Percentiles rank a stretch among this genome's conserved stretches.
Evolutionary conservation across 2,888 invertebrate genomes (phyloP).

Genomic region (Diplazon laetatorius): DNA sequence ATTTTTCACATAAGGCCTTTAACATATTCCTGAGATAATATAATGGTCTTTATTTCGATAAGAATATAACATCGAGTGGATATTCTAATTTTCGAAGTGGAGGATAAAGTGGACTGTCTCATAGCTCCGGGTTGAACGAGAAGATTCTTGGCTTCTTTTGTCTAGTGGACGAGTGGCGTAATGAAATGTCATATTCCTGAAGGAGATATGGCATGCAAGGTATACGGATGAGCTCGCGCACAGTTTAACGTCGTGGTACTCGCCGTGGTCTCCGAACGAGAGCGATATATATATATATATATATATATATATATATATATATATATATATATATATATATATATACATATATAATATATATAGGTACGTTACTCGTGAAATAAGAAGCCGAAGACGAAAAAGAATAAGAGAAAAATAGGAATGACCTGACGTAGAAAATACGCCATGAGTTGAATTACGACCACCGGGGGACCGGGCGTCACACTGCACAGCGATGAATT

Average conservation of each 20-base stretch:
- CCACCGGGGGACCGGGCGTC: constrained; percentile 16
- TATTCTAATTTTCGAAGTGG: background rate
- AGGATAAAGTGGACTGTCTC: constrained; percentile 19
- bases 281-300: too few species aligned
- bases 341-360: too few species aligned
- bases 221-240: constrained; percentile 12
- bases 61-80: background rate
- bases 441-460: constrained; percentile 38
- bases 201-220: constrained; percentile 40
- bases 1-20: too few species aligned
- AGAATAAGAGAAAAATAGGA: constrained; percentile 27
- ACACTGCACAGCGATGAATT: constrained; percentile 14
- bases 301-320: too few species aligned
- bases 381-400: background rate
- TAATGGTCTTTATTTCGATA: too few species aligned
- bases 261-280: constrained; percentile 23
- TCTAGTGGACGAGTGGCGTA: constrained; percentile 30
- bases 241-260: constrained; percentile 27
- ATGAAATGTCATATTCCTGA: constrained; percentile 54
- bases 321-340: too few species aligned
- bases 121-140: background rate
- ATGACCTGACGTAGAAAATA: constrained; percentile 47
- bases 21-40: too few species aligned
- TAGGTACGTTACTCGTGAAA: too few species aligned
- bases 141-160: constrained; percentile 28